Conservation (phyloP, 1,140 invertebrate species). For the Pogonus chalceus region DNA sequence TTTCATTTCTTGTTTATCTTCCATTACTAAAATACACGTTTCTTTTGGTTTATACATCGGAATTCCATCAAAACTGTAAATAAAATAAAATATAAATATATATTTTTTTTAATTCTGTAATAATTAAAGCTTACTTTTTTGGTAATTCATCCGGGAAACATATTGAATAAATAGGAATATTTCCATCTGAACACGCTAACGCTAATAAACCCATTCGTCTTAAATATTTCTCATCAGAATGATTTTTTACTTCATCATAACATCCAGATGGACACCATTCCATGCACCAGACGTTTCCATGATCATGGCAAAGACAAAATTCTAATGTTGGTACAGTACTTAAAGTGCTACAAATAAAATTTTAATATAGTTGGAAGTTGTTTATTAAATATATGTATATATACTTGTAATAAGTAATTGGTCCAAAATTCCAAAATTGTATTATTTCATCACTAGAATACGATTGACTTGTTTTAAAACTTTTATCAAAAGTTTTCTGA, state of each 20-base stretch:
- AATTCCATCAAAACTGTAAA: slow-evolving; percentile 7
- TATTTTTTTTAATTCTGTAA: slow-evolving; percentile 10
- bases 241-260: slow-evolving; percentile 30
- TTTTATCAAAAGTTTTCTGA: slow-evolving; percentile 36
- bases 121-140: slow-evolving; percentile 1
- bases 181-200: slow-evolving; percentile 53
- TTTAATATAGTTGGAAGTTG: slow-evolving; percentile 13
- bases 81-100: slow-evolving; percentile 11
- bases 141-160: slow-evolving; percentile 35
- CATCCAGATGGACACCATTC: slow-evolving; percentile 69
- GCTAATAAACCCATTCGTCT: slow-evolving; percentile 56
- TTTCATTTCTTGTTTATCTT: slow-evolving; percentile 9
- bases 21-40: slow-evolving; percentile 24
- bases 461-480: slow-evolving; percentile 30
- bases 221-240: slow-evolving; percentile 14
- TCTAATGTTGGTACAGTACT: slow-evolving; percentile 32
- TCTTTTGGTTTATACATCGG: slow-evolving; percentile 28
- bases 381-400: slow-evolving; percentile 10
- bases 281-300: slow-evolving; percentile 56
- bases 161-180: slow-evolving; percentile 50
- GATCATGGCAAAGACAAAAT: slow-evolving; percentile 49
- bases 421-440: slow-evolving; percentile 49
- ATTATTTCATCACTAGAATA: slow-evolving; percentile 40
- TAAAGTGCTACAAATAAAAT: slow-evolving; percentile 7
- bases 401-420: slow-evolving; percentile 30